A percentile compares a stretch with the other conserved stretches of the same genome.
Evolutionary conservation across 2,888 invertebrate species (phyloP).

Genomic region (Platycheirus rosarum): DNA sequence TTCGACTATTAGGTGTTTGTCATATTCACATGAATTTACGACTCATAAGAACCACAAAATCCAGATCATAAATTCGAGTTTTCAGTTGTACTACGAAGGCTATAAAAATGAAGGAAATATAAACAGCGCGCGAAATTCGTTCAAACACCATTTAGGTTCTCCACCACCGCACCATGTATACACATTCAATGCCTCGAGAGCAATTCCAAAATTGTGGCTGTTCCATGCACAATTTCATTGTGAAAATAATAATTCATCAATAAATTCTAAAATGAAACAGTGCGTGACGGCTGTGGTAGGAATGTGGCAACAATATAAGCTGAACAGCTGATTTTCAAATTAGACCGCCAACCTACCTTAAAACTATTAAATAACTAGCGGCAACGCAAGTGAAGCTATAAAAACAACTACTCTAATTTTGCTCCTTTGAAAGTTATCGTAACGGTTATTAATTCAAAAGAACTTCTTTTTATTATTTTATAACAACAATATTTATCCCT

Average conservation of each 20-base stretch:
- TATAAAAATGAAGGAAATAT: conserved; percentile 11
- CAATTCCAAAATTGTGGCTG: not conserved
- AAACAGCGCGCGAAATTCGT: too few relatives aligned
- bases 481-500: too few relatives aligned
- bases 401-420: not conserved
- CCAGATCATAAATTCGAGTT: conserved; percentile 60
- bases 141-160: conserved; percentile 29
- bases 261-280: conserved; percentile 26
- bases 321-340: conserved; percentile 51
- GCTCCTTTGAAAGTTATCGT: not conserved
- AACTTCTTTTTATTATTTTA: too few relatives aligned
- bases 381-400: not conserved
- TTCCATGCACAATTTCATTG: conserved; percentile 47
- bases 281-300: conserved; percentile 32
- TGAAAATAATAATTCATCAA: conserved; percentile 69
- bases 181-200: not conserved
- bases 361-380: conserved; percentile 3
- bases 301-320: not conserved
- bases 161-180: conserved; percentile 6
- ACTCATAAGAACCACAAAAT: conserved; percentile 60
- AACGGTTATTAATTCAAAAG: not conserved
- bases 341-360: conserved; percentile 49
- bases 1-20: conserved; percentile 64
- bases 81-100: conserved; percentile 7
- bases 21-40: conserved; percentile 65